Conservation (phyloP, 2,888 invertebrate species). For the Philereme vetulata region DNA sequence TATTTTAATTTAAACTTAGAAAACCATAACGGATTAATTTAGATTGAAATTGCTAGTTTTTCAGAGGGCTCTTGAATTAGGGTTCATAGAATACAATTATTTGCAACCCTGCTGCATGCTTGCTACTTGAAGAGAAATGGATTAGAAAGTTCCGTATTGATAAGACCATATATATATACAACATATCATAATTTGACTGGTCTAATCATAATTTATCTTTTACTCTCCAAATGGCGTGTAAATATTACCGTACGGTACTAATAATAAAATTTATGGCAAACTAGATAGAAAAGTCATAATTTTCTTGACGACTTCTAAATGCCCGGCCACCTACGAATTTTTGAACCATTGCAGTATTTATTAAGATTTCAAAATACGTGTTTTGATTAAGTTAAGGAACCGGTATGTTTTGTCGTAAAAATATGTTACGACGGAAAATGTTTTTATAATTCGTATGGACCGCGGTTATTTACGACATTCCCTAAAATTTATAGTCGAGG, state of each 20-base stretch:
- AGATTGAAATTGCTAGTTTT: slow-evolving; percentile 26
- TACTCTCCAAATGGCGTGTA: too few relatives aligned
- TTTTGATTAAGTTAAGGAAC: slow-evolving; percentile 55
- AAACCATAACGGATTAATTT: slow-evolving; percentile 26
- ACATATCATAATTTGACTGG: too few relatives aligned
- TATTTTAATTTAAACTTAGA: slow-evolving; percentile 7
- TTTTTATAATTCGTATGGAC: slow-evolving; percentile 64
- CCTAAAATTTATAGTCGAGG: slow-evolving; percentile 52
- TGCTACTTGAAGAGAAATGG: too few relatives aligned
- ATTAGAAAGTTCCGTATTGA: too few relatives aligned
- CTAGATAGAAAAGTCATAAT: slow-evolving; percentile 18
- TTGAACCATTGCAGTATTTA: slow-evolving; percentile 37
- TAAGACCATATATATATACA: too few relatives aligned
- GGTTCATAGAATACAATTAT: too few relatives aligned
- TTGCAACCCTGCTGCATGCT: too few relatives aligned
- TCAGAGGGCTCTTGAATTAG: too few relatives aligned
- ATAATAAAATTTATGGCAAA: slow-evolving; percentile 14
- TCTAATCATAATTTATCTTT: too few relatives aligned
- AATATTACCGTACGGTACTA: too few relatives aligned
- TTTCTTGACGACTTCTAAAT: slow-evolving; percentile 29
- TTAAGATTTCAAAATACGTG: slow-evolving; percentile 55
- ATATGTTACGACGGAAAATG: slow-evolving; percentile 65
- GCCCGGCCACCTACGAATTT: slow-evolving; percentile 23
- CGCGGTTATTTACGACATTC: slow-evolving; percentile 67
- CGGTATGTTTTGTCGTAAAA: slow-evolving; percentile 69